Evolutionary conservation across 2,888 invertebrate genomes (phyloP), one percentile per base, ranked within the genome.

Genomic region (Siphonodentalium dalli): DNA sequence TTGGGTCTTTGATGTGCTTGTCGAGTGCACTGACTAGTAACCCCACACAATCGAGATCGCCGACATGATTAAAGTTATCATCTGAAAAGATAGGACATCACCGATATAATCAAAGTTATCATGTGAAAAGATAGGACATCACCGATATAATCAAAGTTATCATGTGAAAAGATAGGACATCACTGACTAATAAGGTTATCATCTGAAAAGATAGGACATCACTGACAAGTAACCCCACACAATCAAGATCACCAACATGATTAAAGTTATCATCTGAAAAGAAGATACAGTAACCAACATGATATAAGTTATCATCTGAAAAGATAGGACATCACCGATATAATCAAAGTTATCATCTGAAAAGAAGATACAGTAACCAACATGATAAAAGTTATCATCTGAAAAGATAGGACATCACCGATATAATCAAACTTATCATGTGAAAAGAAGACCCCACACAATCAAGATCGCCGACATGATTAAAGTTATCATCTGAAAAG

Each of bases 231-330:
- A 66, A 58, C 3, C 71, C 75, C 7, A 75, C 75, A 42, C 70
- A 72, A 48, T 78, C 74, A 38, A 72, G 49, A 13, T 72, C 68
- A 40, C 68, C 69, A 35, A 75, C 66, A 21, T 56, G 38, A 15
- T 66, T 66, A 29, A 74, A 61, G 41, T 72, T 74, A 44, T 71
- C 69, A 54, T 78, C 78, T 78, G 58, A 31, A 64, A 65, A 21
- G 37, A 23, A 44, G 35, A 11, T 44, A 28, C n/a, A n/a, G n/a
- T n/a, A n/a, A n/a, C n/a, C n/a, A n/a, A n/a, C n/a, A n/a, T n/a
- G n/a, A n/a, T n/a, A n/a, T n/a, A n/a, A n/a, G n/a, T n/a, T n/a
- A n/a, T n/a, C n/a, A n/a, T n/a, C n/a, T n/a, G n/a, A n/a, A n/a
- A n/a, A n/a, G n/a, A n/a, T n/a, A n/a, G n/a, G n/a, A n/a, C n/a